A percentile compares a stretch with the other conserved stretches of the same genome.
phyloP scores from a whole-genome alignment of 2,888 invertebrate species.

The Agonopterix heracliana region DNA sequence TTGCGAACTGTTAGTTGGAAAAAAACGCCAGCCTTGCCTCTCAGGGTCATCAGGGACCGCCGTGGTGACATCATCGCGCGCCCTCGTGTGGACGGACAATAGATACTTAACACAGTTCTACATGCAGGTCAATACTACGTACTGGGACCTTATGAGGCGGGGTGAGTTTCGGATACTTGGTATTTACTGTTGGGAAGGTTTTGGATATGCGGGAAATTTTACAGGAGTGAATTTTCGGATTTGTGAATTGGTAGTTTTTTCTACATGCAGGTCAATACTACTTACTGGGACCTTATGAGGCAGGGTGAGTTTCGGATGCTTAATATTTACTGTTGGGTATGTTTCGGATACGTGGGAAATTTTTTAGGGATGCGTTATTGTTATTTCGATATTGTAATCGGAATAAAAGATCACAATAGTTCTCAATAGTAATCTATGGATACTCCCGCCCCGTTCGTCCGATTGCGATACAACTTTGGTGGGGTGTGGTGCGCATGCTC shows the following conservation, averaged over 20 bases:
- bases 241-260: too few species aligned
- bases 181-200: not conserved
- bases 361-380: too few species aligned
- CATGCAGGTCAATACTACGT: conserved; percentile 82
- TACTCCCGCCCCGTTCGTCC: too few species aligned
- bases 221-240: too few species aligned
- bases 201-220: too few species aligned
- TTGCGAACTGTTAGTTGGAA: too few species aligned
- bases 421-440: too few species aligned
- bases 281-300: conserved; percentile 92
- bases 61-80: conserved; percentile 82
- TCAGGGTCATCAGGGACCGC: conserved; percentile 94
- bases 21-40: conserved; percentile 80
- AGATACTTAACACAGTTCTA: conserved; percentile 96
- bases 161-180: conserved; percentile 28
- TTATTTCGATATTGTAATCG: too few species aligned
- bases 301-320: conserved; percentile 35
- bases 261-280: conserved; percentile 82
- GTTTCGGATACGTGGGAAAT: too few species aligned
- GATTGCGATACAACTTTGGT: too few species aligned
- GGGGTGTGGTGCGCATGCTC: too few species aligned
- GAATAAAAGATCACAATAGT: too few species aligned
- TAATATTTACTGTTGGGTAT: conserved; percentile 1
- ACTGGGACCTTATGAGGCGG: conserved; percentile 92
- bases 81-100: conserved; percentile 96